Percentiles rank a stretch among this genome's conserved stretches.
These are phyloP conservation scores for Hemiprocne comata DNA, from an alignment of 2,113 vertebrate genomes.

Conservation along the genomic window DNA sequence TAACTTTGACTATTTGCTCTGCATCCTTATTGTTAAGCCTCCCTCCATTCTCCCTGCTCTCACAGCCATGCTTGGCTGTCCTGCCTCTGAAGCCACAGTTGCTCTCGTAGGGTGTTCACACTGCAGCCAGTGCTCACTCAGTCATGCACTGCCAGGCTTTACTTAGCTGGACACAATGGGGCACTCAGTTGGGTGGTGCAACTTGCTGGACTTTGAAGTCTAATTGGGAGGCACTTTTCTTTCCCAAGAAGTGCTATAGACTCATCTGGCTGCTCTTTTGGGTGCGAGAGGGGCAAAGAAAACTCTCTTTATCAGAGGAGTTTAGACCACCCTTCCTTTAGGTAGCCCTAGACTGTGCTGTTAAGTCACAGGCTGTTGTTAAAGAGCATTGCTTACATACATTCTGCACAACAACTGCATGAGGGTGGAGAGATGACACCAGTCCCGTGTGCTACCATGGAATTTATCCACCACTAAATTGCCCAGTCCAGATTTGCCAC, in stretches of 20 bases:
- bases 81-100: accelerated
- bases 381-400: accelerated
- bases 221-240: not conserved
- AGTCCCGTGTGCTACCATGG: accelerated
- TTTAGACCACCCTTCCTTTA: not conserved
- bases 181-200: not conserved
- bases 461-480: not conserved
- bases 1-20: not conserved
- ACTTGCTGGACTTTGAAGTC: not conserved
- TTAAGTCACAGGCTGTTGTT: not conserved
- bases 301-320: not conserved
- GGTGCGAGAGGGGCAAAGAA: not conserved
- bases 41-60: not conserved
- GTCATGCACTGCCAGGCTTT: not conserved
- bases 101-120: not conserved
- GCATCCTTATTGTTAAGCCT: not conserved
- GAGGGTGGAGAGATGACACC: not conserved
- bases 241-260: not conserved
- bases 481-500: not conserved
- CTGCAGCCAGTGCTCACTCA: not conserved
- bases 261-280: not conserved
- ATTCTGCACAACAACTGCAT: accelerated
- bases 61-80: accelerated
- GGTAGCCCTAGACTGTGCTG: not conserved
- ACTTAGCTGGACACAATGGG: not conserved